Percentiles rank a stretch among this genome's conserved stretches.
Conservation (phyloP, 2,888 invertebrate species). For the Caenorhabditis wallacei region DNA sequence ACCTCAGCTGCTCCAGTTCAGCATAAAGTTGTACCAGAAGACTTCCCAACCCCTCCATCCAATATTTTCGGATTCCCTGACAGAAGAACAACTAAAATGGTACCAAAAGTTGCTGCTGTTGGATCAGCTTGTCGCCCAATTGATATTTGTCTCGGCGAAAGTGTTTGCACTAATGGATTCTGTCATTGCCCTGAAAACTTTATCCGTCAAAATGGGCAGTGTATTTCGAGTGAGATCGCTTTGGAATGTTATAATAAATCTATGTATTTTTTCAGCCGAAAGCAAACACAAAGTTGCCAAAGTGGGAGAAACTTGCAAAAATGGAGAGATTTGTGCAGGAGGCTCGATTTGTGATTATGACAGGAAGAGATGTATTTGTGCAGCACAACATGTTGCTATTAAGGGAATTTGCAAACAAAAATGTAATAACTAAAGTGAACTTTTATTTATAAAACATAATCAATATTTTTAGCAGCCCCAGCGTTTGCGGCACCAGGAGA, state of each 20-base stretch:
- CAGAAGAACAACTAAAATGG: slow-evolving; percentile 51
- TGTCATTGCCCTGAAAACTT: slow-evolving; percentile 74
- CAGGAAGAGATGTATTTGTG: slow-evolving; percentile 77
- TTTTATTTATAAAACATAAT: background rate
- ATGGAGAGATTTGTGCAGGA: slow-evolving; percentile 78
- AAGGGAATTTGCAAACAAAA: slow-evolving; percentile 76
- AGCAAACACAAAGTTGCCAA: slow-evolving; percentile 65
- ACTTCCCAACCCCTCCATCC: slow-evolving; percentile 60
- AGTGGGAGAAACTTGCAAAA: slow-evolving; percentile 77
- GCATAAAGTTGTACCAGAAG: slow-evolving; percentile 11
- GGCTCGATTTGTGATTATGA: slow-evolving; percentile 80
- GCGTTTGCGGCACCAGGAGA: slow-evolving; percentile 72
- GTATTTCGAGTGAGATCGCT: slow-evolving; percentile 64
- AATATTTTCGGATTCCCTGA: slow-evolving; percentile 62
- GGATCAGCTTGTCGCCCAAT: slow-evolving; percentile 58
- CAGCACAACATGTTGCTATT: slow-evolving; percentile 72
- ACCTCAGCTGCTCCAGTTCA: slow-evolving; percentile 3
- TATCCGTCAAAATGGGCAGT: slow-evolving; percentile 71
- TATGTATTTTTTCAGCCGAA: slow-evolving; percentile 38
- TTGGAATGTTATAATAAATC: background rate
- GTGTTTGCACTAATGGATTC: slow-evolving; percentile 71
- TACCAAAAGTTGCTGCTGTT: slow-evolving; percentile 60
- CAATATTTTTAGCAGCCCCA: slow-evolving; percentile 68
- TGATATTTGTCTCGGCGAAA: slow-evolving; percentile 74
- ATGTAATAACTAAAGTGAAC: slow-evolving; percentile 39